A percentile compares a stretch with the other conserved stretches of the same genome.
These are phyloP conservation scores for Leptocoma aspasia DNA, from an alignment of 2,113 vertebrate species.

Conservation along the genomic window DNA sequence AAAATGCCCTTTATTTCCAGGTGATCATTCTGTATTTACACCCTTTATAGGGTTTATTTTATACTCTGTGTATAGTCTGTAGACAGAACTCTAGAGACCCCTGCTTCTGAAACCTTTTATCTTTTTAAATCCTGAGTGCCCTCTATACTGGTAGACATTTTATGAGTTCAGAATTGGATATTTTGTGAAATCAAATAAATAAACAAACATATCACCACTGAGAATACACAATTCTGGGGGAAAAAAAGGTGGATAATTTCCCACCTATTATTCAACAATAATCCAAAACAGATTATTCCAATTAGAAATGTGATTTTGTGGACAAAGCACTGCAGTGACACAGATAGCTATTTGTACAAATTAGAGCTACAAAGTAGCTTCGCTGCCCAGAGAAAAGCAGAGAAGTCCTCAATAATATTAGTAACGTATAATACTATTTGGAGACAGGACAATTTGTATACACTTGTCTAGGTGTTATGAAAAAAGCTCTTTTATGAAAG, in stretches of 20 bases:
- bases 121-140: neutral
- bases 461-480: neutral
- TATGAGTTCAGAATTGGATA: neutral
- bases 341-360: neutral
- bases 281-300: neutral
- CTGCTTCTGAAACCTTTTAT: neutral
- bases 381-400: neutral
- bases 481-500: neutral
- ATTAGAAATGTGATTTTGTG: neutral
- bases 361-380: neutral
- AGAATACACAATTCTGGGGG: neutral
- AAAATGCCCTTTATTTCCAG: neutral
- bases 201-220: neutral
- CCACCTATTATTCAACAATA: neutral
- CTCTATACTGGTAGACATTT: neutral
- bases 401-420: neutral
- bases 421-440: neutral
- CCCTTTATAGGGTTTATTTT: neutral
- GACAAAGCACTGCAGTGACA: neutral
- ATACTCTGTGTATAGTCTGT: neutral
- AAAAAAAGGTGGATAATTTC: neutral
- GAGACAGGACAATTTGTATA: neutral
- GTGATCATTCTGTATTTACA: neutral
- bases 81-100: neutral
- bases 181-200: neutral